These are phyloP conservation scores for Manis javanica DNA, from an alignment of 2,797 vertebrate species.

Conservation along the genomic window DNA sequence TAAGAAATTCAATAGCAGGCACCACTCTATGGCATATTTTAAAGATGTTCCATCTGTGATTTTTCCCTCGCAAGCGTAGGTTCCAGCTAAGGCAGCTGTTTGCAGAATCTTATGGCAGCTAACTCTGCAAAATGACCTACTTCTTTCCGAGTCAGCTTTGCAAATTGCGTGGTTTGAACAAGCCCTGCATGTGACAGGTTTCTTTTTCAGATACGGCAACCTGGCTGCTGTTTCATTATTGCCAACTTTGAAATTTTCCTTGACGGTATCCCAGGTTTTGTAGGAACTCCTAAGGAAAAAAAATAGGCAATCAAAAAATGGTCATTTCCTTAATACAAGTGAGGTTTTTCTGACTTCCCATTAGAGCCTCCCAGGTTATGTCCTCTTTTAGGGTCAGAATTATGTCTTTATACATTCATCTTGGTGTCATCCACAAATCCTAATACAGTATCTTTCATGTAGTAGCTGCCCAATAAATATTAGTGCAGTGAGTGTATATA, in stretches of 20 bases:
- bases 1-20: constrained; percentile 41
- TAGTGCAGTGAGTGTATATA: neutral
- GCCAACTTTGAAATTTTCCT: constrained; percentile 59
- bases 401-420: neutral
- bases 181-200: constrained; percentile 65
- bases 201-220: constrained; percentile 68
- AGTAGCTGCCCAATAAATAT: neutral
- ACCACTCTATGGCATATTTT: constrained; percentile 60
- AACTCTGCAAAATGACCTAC: constrained; percentile 77
- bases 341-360: neutral
- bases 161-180: constrained; percentile 38
- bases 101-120: constrained; percentile 61
- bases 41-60: constrained; percentile 72
- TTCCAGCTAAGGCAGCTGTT: constrained; percentile 71
- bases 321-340: neutral
- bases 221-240: constrained; percentile 54
- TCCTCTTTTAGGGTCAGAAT: neutral
- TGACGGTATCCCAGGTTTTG: constrained; percentile 45
- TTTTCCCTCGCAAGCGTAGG: constrained; percentile 22
- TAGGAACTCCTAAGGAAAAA: neutral
- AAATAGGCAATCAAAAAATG: constrained; percentile 5
- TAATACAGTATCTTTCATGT: neutral
- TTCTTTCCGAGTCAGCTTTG: constrained; percentile 65
- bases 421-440: neutral
- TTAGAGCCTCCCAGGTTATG: neutral